Evolutionary conservation across 2,797 vertebrate species (phyloP).

Genomic region (Eulemur mongoz): DNA sequence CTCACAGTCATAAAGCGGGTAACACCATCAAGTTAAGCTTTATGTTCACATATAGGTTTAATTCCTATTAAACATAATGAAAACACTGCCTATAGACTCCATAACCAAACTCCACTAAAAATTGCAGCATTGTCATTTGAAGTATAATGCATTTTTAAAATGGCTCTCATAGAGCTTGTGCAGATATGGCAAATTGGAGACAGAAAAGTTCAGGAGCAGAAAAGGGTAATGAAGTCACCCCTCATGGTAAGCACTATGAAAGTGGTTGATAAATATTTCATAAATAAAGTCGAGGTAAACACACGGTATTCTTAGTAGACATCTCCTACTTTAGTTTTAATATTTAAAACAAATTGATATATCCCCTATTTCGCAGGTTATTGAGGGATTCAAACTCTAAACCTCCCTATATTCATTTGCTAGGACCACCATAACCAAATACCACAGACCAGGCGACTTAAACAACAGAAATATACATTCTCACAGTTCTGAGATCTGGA

Average conservation of each 20-base stretch:
- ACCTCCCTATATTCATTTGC: not conserved
- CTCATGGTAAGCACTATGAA: not conserved
- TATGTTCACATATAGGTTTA: slow-evolving; percentile 6
- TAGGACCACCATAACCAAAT: not conserved
- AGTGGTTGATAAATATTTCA: not conserved
- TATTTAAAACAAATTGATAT: not conserved
- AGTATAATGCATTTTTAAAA: not conserved
- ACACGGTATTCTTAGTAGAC: not conserved
- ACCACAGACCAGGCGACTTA: not conserved
- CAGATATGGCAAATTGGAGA: not conserved
- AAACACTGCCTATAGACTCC: not conserved
- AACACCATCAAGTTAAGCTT: slow-evolving; percentile 32
- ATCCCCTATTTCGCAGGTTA: not conserved
- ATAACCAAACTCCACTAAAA: not conserved
- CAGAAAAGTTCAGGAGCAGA: not conserved
- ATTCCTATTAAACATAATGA: not conserved
- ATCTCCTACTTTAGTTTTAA: not conserved
- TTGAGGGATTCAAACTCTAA: not conserved
- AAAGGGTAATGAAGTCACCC: not conserved
- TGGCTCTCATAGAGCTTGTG: not conserved
- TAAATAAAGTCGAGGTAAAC: not conserved
- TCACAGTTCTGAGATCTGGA: not conserved
- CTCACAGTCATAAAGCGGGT: not conserved
- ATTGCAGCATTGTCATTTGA: not conserved
- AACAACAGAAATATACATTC: not conserved